Conservation (phyloP, 2,797 vertebrate genomes). For the Monodelphis domestica region DNA sequence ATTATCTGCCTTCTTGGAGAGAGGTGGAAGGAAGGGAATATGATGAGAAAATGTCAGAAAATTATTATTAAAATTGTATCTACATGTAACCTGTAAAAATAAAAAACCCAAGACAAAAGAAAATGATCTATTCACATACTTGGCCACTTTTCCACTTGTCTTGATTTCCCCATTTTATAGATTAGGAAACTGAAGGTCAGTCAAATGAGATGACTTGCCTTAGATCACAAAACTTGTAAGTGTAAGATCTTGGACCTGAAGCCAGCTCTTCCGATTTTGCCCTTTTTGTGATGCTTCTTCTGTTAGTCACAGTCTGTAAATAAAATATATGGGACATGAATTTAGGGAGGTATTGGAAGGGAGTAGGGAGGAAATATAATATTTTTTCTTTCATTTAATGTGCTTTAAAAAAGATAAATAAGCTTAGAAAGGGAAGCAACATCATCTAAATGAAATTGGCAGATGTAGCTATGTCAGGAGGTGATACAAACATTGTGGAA, state of each 20-base stretch:
- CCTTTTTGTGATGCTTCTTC: not conserved
- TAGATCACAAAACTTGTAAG: not conserved
- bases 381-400: not conserved
- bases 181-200: not conserved
- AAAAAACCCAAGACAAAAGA: too few relatives aligned
- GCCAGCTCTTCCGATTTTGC: not conserved
- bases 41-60: too few relatives aligned
- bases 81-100: too few relatives aligned
- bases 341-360: constrained; percentile 31
- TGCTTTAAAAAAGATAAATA: not conserved
- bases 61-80: too few relatives aligned
- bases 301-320: not conserved
- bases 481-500: not conserved
- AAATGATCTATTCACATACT: not conserved
- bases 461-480: not conserved
- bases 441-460: constrained; percentile 25
- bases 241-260: not conserved
- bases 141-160: not conserved
- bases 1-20: too few relatives aligned
- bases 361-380: constrained; percentile 32
- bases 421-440: constrained; percentile 7
- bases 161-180: not conserved
- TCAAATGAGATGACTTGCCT: not conserved
- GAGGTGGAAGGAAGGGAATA: too few relatives aligned
- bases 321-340: not conserved